Conservation (phyloP, 2,113 vertebrate genomes). For the Tenrec ecaudatus region DNA sequence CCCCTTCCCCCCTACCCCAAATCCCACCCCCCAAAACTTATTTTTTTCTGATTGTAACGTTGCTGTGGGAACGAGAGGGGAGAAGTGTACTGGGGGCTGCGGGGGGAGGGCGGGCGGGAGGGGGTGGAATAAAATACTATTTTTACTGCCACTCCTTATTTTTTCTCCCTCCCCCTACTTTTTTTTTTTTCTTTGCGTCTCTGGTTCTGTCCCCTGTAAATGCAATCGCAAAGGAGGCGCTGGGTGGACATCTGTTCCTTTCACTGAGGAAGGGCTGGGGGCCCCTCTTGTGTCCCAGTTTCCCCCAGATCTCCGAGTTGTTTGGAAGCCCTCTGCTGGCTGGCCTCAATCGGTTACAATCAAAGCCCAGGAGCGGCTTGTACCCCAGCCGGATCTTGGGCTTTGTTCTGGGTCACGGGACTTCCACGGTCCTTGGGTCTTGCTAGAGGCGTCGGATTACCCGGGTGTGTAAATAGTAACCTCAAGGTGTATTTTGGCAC, state of each 20-base stretch:
- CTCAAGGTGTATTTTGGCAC: conserved; percentile 89
- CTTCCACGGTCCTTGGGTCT: conserved; percentile 73
- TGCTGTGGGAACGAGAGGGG: conserved; percentile 92
- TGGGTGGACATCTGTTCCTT: conserved; percentile 79
- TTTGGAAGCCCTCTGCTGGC: conserved; percentile 52
- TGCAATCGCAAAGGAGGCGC: conserved; percentile 79
- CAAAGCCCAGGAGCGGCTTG: conserved; percentile 5
- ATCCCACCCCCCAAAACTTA: conserved; percentile 77
- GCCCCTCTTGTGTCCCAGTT: neutral
- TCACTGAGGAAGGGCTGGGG: conserved; percentile 71
- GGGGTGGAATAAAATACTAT: conserved; percentile 88
- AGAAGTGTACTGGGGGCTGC: conserved; percentile 87
- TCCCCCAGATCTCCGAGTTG: conserved; percentile 33
- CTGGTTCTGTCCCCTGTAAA: conserved; percentile 82
- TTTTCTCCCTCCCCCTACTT: conserved; percentile 80
- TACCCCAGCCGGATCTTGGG: conserved; percentile 20
- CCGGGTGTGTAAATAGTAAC: conserved; percentile 95
- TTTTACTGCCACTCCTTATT: conserved; percentile 89
- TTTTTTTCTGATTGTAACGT: conserved; percentile 90
- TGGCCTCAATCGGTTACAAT: conserved; percentile 46
- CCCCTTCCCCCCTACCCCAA: conserved; percentile 83
- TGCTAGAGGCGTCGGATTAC: conserved; percentile 88
- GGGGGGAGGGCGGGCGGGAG: conserved; percentile 78
- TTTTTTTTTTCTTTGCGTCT: conserved; percentile 77
- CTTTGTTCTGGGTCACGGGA: conserved; percentile 42